Evolutionary conservation across 2,888 invertebrate genomes (phyloP), one percentile per base, ranked within the genome.

Genomic region (Ormyrus labotus): DNA sequence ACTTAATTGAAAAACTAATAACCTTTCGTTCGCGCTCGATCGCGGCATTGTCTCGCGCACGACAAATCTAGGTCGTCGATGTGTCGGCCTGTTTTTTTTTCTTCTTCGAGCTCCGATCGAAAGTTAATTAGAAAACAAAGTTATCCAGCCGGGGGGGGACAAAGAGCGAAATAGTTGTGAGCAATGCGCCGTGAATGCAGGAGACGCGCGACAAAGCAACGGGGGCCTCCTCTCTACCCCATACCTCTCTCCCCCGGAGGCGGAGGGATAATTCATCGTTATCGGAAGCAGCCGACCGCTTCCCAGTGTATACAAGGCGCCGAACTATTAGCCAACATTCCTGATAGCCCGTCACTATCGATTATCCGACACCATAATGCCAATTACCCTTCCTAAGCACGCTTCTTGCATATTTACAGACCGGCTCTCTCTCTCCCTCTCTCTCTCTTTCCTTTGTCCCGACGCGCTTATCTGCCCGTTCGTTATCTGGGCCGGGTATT

Each of bases 261-360:
- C 34, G 34, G 34, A 64, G 68, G 80, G 83, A 84, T 85, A 83
- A 84, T 83, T 84, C 83, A 84, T 84, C 81, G 82, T 84, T 84
- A 84, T 85, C 83, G 81, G 81, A 84, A 82, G 81, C 71, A 68
- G 73, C 78, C 80, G 78, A 47, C 79, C 72, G 71, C 57, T 55
- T 57, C 11, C 67, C 45, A 60, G 13, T 61, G 50, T 78, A 64
- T 69, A 70, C 75, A 82, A 83, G 81, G 76, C 71, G 78, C 63
- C 76, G 78, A 84, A 82, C 77, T 79, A 78, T 70, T 81, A 83
- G 82, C 82, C 79, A 84, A 84, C 83, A 81, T 78, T 78, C 82
- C 83, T 80, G 81, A 84, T 85, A 83, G 81, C 64, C 73, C 63
- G 81, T 61, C 76, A 69, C 83, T 83, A 85, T 85, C 84, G 85